Base-by-base conservation (phyloP, 2,888 invertebrate species). In the Bursaphelenchus okinawaensis region DNA sequence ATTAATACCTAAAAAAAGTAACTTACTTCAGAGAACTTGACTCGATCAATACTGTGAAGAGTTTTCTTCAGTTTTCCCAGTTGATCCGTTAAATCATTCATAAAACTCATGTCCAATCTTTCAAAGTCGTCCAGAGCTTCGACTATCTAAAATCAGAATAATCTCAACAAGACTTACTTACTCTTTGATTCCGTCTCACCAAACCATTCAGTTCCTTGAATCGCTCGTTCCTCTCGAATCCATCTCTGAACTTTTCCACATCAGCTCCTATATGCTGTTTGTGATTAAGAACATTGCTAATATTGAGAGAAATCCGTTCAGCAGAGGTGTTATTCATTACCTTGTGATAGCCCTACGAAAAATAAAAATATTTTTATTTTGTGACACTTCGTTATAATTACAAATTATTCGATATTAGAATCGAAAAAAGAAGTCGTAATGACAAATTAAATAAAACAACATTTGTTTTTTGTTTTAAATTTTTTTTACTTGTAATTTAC, bases 141-240 rank as follows among this genome's bases (percentile, higher is more conserved):
- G 55, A 52, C 31, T 1, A 59, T 59, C 60, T 59, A 29, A 59
- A 52, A 40, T n/a, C 12, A 40, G 3, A 40, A 12, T 16, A 22
- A 54, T 23, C 12, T 3, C 16, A 54, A 54, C 12, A 54, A 1
- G 12, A 16, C 12, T n/a, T 20, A 28, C 68, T 51, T 23, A 68
- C 68, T 52, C 61, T 57, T 50, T 68, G 68, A 52, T 70, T 68
- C 27, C 55, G 23, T 9, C 62, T 56, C 22, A 68, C 69, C 12
- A 68, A 50, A 4, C 69, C 69, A 40, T 68, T 68, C 27, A 68
- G 69, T 31, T 68, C 68, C 31, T 59, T 62, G 40, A 69, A 55
- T 7, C 68, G 63, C 28, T 68, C 55, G 56, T 68, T 68, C 2
- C 55, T 22, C 52, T 50, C 65, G 28, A 68, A 68, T 55, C 69